phyloP scores from a whole-genome alignment of 2,113 vertebrate species.

The Pygoscelis adeliae region DNA sequence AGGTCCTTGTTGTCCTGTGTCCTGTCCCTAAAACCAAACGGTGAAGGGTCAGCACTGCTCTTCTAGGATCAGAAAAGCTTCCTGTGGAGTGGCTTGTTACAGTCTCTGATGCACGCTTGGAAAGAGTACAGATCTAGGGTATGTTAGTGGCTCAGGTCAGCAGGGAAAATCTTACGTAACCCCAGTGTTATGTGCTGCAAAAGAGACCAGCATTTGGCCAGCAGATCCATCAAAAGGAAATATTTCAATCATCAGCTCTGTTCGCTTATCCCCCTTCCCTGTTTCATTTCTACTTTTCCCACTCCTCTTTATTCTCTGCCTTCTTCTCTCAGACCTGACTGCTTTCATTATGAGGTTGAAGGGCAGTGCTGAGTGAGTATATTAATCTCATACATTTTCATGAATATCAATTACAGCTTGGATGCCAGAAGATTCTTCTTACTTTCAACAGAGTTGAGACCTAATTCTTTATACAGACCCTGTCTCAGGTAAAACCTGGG shows the following conservation, averaged over 20 bases:
- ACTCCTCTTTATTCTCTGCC: not conserved
- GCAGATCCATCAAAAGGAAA: not conserved
- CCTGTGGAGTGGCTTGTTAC: not conserved
- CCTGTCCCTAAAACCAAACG: not conserved
- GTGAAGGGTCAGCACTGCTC: accelerated
- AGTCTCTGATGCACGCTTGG: accelerated
- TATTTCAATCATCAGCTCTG: not conserved
- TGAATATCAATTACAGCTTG: slow-evolving; percentile 31
- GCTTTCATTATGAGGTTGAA: slow-evolving; percentile 19
- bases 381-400: slow-evolving; percentile 51
- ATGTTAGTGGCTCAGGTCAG: not conserved
- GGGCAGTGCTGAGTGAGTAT: not conserved
- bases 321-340: not conserved
- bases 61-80: not conserved
- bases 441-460: not conserved
- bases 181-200: not conserved
- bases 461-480: not conserved
- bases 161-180: not conserved
- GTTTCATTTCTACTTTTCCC: not conserved
- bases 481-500: not conserved
- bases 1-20: not conserved
- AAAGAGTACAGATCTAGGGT: not conserved
- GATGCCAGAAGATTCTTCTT: slow-evolving; percentile 2
- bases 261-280: not conserved
- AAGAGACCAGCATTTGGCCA: not conserved